Base-by-base conservation (phyloP, 2,888 invertebrate species). In the Aethes cnicana region DNA sequence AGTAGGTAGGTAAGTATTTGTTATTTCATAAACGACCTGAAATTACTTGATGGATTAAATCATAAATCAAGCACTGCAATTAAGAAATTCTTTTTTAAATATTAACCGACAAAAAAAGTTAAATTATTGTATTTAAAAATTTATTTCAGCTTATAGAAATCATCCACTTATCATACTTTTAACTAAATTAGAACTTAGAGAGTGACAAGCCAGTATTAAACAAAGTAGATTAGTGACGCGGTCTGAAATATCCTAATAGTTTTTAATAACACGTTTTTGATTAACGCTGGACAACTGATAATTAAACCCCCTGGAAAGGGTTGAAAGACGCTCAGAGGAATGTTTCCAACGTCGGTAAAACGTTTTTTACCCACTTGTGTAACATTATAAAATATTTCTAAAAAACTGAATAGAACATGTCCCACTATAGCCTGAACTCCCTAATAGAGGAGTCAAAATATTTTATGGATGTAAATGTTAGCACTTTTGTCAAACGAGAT, bases 391-490 rank as follows among this genome's bases (percentile, higher is more conserved):
- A 54, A 50, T 57, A 33, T 30, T 44, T 56, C 61, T 61, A 66
- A 61, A 68, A 68, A 55, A 6, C 59, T 20, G 39, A 46, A 52
- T 52, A 26, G 39, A 64, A 67, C 64, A 68, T 73, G 75, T 74
- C 76, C 54, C 54, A 17, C 68, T 74, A 72, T 73, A 55, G 63
- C 68, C 69, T 61, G n/a, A 49, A 49, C 28, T 43, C 28, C 74
- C 75, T 81, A 79, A 85, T 74, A 74, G 75, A 84, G 84, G 74
- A 82, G 84, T 88, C 88, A 86, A 88, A 88, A 89, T 88, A 89
- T 89, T 89, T 87, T 87, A 88, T 81, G 79, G 77, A 66, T 68
- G 69, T 73, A 72, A 72, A 84, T 81, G 86, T 88, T 87, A 84
- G 85, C 88, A 88, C 84, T 84, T 81, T 85, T 86, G 84, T 89